These are phyloP conservation scores for Gadopsis bispinosus DNA, from an alignment of 2,797 vertebrate species.

Conservation along the genomic window DNA sequence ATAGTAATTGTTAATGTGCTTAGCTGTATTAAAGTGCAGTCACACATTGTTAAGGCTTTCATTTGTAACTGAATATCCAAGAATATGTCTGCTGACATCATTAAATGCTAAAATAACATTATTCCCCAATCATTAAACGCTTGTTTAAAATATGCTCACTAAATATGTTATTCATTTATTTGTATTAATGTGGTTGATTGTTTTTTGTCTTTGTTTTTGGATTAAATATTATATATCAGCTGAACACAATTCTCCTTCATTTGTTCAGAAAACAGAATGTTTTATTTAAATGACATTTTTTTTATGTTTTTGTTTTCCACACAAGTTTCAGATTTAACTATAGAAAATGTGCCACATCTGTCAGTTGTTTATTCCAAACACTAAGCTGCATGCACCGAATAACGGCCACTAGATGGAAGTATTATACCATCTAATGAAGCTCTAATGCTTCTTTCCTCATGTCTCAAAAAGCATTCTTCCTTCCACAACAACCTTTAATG, in stretches of 20 bases:
- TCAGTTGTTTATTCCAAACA: no score
- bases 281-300: background rate
- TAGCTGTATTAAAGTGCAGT: background rate
- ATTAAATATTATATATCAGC: background rate
- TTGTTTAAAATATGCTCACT: background rate
- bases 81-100: background rate
- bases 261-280: background rate
- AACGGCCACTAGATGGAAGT: slow-evolving; percentile 45
- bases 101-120: background rate
- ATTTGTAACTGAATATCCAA: background rate
- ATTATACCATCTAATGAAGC: slow-evolving; percentile 4
- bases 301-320: no score
- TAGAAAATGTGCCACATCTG: no score
- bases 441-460: background rate
- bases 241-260: background rate
- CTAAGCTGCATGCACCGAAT: background rate
- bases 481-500: no score
- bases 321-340: no score
- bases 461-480: background rate
- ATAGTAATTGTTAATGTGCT: background rate
- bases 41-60: background rate
- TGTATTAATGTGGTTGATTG: background rate
- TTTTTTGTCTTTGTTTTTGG: background rate
- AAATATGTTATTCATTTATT: background rate
- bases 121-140: background rate